Conservation (phyloP, 2,797 vertebrate species). For the Rhynchonycteris naso region DNA sequence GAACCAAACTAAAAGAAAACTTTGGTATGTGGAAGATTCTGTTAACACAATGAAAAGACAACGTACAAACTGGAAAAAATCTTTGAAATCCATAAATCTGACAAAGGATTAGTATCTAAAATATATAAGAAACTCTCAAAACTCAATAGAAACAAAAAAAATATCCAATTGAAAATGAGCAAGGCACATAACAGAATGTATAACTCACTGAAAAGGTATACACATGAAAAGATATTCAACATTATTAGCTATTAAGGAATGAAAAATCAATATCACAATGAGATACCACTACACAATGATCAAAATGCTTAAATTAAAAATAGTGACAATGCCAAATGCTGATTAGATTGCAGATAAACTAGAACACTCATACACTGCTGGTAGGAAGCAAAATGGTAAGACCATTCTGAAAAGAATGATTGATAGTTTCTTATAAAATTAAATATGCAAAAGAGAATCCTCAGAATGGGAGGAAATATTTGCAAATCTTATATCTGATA, state of each 20-base stretch:
- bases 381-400: background rate
- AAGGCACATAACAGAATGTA: background rate
- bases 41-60: background rate
- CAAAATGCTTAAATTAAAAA: conserved; percentile 7
- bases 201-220: background rate
- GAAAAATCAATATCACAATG: background rate
- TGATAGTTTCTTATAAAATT: background rate
- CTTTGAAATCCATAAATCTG: background rate
- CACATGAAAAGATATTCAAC: background rate
- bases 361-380: background rate
- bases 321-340: background rate
- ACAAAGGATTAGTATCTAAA: background rate
- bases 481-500: background rate
- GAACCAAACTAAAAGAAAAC: background rate
- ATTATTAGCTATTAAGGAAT: background rate
- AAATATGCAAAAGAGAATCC: background rate
- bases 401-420: background rate
- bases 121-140: background rate
- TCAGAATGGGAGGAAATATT: background rate
- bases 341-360: background rate
- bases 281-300: background rate
- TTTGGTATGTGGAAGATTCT: background rate
- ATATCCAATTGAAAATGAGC: background rate
- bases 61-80: background rate
- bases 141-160: background rate